Percentiles rank a stretch among this genome's conserved stretches.
phyloP scores from a whole-genome alignment of 2,888 invertebrate species.

The Busseola fusca region DNA sequence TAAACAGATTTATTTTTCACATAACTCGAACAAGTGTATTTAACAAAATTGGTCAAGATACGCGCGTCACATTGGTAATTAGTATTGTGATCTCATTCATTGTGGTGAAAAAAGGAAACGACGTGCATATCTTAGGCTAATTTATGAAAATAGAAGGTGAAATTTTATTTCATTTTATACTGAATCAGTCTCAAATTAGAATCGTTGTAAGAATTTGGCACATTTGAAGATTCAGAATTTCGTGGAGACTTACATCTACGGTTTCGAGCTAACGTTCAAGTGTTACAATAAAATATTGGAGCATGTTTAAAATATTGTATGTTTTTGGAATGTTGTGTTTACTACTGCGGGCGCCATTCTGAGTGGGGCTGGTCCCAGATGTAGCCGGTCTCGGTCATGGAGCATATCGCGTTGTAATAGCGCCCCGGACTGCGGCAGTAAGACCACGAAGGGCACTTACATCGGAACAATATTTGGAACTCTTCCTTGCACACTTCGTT shows the following conservation, averaged over 20 bases:
- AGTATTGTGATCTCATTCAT: constrained; percentile 48
- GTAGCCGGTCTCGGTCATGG: constrained; percentile 96
- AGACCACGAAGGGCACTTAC: constrained; percentile 96
- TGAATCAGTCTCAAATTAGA: constrained; percentile 85
- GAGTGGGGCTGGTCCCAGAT: constrained; percentile 95
- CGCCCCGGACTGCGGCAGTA: constrained; percentile 96
- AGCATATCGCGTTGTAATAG: constrained; percentile 97
- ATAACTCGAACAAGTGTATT: constrained; percentile 73
- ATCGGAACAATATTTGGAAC: constrained; percentile 95
- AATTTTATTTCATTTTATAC: constrained; percentile 81
- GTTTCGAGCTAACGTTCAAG: constrained; percentile 55
- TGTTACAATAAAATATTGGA: constrained; percentile 49
- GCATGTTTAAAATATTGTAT: constrained; percentile 24
- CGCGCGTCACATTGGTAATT: constrained; percentile 49
- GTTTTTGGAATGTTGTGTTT: constrained; percentile 18
- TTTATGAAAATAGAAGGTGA: constrained; percentile 84
- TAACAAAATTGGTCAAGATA: constrained; percentile 69
- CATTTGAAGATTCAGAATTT: constrained; percentile 63
- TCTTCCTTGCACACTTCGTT: constrained; percentile 98
- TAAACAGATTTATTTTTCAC: constrained; percentile 78
- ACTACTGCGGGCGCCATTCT: constrained; percentile 82
- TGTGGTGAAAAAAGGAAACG: constrained; percentile 63
- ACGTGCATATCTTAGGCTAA: constrained; percentile 70
- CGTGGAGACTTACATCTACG: constrained; percentile 53
- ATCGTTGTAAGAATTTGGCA: constrained; percentile 80